Base-by-base conservation (phyloP, 2,797 vertebrate genomes). In the Chelidonichthys spinosus region DNA sequence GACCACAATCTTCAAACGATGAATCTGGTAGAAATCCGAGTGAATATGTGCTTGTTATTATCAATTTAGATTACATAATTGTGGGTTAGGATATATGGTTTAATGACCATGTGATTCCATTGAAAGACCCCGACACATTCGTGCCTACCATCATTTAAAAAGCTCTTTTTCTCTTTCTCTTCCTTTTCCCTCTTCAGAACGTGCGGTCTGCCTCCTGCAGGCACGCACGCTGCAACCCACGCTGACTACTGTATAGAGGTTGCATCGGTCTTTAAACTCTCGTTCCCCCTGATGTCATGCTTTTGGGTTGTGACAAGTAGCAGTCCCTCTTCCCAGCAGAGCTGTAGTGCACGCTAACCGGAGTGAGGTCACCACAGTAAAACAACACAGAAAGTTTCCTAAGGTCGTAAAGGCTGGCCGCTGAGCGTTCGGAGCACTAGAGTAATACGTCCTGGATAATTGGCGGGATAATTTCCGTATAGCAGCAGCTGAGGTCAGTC, bases 341-440 rank as follows among this genome's bases (percentile, higher is more conserved):
- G 74, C 87, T 49, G 54, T 61, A 84, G 79, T 69, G 83, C 91
- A 91, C 33, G 59, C 90, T 82, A 87, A 76, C 77, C 68, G 52
- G 79, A 85, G 88, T 91, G 90, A 93, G 88, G 87, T 93, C 91
- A 92, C 84, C 84, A 72, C 87, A 90, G 83, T 92, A 89, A 92
- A 94, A 90, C 84, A 91, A 92, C 88, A 87, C 87, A 88, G 84
- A 89, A 90, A 87, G 83, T 93, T 94, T 93, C 92, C 92, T 81
- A 84, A 81, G 88, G 89, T 83, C 55, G 70, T 91, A 92, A 93
- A 93, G 86, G 58, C 85, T 85, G 71, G 84, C 85, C 65, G 37
- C 85, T 63, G 86, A 91, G 79, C 74, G 83, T 86, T 90, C 80
- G 77, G 88, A 90, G 86, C 78, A 75, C 78, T 65, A 66, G 86